A percentile compares a stretch with the other conserved stretches of the same genome.
phyloP scores from a whole-genome alignment of 30 jellyfish, hydroid and myxozoan genomes.

The Aurelia aurita region DNA sequence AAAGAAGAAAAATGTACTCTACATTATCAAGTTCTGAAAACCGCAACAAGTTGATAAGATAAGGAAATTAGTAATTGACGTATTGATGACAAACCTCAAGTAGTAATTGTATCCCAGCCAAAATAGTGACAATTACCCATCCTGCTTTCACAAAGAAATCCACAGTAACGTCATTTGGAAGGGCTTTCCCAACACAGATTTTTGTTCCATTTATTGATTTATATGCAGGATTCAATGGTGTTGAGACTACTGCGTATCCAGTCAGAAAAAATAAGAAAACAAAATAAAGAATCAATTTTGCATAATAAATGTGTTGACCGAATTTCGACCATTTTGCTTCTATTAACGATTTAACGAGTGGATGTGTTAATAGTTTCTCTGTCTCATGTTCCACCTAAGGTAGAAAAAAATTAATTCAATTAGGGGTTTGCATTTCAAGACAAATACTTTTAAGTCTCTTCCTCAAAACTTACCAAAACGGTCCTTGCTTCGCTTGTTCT shows the following conservation, averaged over 20 bases:
- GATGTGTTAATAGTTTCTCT: constrained; percentile 66
- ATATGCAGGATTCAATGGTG: constrained; percentile 45
- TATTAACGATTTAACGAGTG: constrained; percentile 64
- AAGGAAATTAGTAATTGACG: too few species aligned
- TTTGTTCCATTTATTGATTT: constrained; percentile 28
- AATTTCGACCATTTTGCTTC: constrained; percentile 70
- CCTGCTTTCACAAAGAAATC: constrained; percentile 38
- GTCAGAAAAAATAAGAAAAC: constrained; percentile 56
- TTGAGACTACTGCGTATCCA: constrained; percentile 64
- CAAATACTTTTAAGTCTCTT: too few species aligned
- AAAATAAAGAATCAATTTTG: constrained; percentile 46
- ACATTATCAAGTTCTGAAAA: too few species aligned
- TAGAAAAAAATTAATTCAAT: background rate
- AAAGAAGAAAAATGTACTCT: too few species aligned
- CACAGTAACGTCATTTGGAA: constrained; percentile 4
- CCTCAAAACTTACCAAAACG: too few species aligned
- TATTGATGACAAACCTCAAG: constrained; percentile 52
- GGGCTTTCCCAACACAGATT: constrained; percentile 11
- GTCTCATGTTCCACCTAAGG: constrained; percentile 56
- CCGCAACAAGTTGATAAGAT: too few species aligned
- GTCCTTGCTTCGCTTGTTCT: too few species aligned
- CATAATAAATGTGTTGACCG: constrained; percentile 76
- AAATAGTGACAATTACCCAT: constrained; percentile 14
- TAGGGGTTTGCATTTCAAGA: background rate
- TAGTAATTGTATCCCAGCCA: constrained; percentile 54